These are phyloP conservation scores for Chrysogorgia sp. DNA, from an alignment of 92 coral and sea anemone species.

Conservation along the genomic window DNA sequence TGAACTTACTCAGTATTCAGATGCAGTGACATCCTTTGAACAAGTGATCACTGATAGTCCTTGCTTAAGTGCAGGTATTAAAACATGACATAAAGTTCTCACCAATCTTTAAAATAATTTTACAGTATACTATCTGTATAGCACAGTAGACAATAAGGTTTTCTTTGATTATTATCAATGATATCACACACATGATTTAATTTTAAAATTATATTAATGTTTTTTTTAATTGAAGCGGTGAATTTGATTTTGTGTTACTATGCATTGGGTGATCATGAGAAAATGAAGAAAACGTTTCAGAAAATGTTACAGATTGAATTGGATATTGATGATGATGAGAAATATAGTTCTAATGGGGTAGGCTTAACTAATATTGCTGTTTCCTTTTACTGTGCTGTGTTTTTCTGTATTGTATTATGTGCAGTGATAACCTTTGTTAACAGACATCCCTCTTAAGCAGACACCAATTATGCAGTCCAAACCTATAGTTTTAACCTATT, in stretches of 20 bases:
- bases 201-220: background rate
- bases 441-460: too few relatives aligned
- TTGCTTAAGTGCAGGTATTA: conserved; percentile 84
- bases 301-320: conserved; percentile 80
- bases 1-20: conserved; percentile 85
- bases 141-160: too few relatives aligned
- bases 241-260: conserved; percentile 92
- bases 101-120: background rate
- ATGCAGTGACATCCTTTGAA: conserved; percentile 99
- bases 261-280: conserved; percentile 92
- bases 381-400: background rate
- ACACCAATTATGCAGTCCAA: too few relatives aligned
- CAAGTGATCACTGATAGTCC: conserved; percentile 96
- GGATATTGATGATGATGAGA: conserved; percentile 94
- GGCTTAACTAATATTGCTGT: background rate
- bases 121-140: too few relatives aligned
- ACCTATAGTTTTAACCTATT: too few relatives aligned
- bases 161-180: too few relatives aligned
- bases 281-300: conserved; percentile 99
- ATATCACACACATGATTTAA: too few relatives aligned
- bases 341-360: conserved; percentile 86
- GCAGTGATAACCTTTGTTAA: too few relatives aligned
- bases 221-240: conserved; percentile 54
- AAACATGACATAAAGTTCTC: too few relatives aligned
- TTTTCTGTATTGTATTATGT: background rate